These are phyloP conservation scores for Acleris holmiana DNA, from an alignment of 2,888 invertebrate genomes.

Conservation along the genomic window DNA sequence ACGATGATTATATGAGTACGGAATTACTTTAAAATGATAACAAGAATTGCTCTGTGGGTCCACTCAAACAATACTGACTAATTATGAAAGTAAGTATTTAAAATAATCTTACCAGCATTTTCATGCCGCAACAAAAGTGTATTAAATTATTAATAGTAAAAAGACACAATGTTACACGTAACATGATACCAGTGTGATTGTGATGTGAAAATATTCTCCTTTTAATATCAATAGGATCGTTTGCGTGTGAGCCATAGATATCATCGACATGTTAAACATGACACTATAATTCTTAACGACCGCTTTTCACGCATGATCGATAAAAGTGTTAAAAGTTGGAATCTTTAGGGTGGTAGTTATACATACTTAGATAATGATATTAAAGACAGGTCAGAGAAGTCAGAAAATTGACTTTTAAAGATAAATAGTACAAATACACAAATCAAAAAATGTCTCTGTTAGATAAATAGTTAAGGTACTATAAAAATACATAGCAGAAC, in stretches of 20 bases:
- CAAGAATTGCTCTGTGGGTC: too few relatives aligned
- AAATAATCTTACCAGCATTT: conserved; percentile 12
- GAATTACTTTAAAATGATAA: not conserved
- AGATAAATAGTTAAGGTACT: too few relatives aligned
- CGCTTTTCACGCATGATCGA: too few relatives aligned
- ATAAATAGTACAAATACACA: too few relatives aligned
- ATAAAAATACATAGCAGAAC: too few relatives aligned
- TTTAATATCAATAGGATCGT: not conserved
- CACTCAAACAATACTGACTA: too few relatives aligned
- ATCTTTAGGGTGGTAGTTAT: too few relatives aligned
- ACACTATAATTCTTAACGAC: not conserved
- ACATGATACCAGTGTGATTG: not conserved
- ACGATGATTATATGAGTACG: not conserved
- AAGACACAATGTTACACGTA: not conserved
- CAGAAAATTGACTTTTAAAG: too few relatives aligned
- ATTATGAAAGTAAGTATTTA: not conserved
- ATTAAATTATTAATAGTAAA: not conserved
- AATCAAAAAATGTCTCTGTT: too few relatives aligned
- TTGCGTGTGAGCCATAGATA: conserved; percentile 10
- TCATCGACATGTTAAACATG: not conserved
- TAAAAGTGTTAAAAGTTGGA: too few relatives aligned
- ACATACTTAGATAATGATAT: too few relatives aligned
- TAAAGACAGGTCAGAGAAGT: too few relatives aligned
- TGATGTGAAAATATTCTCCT: not conserved
- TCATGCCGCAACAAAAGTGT: not conserved